Base-by-base conservation (phyloP, 2,797 vertebrate genomes). In the Falco naumanni region DNA sequence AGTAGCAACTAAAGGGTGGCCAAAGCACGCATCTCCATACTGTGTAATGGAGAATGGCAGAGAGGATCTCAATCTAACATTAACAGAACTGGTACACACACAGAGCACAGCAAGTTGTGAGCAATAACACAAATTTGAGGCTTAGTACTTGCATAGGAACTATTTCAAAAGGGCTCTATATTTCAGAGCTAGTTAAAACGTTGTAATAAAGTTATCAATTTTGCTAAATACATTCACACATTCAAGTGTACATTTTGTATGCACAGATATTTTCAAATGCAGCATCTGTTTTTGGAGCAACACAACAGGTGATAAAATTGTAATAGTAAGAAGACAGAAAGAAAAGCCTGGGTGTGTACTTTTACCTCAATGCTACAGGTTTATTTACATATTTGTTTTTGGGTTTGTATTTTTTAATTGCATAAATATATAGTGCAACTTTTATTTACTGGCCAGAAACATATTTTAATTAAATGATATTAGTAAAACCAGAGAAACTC, bases 401-500 rank as follows among this genome's bases (percentile, higher is more conserved):
- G 5, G 31, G 43, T 78, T 34, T 7, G 5, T 31, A 45, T 45
- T 56, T 72, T 1, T 5, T 21, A 64, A 60, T 90, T 79, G 4
- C 13, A 65, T 56, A 64, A 65, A 60, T 88, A 2, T 21, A 65
- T 74, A 84, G 4, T 31, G 6, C 8, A 87, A 74, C 8, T 66
- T 90, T 66, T 51, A 80, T 80, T 90, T 92, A 76, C 43, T 80
- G 72, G 72, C 25, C 33, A 94, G 41, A 91, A 90, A 11, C 2
- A 5, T 81, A 89, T 79, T 79, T 87, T 87, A 94, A 95, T 92
- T 81, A 89, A 96, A 87, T 6, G 0, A 60, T 28, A 75, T 72
- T 69, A 87, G 33, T 79, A 76, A 85, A 93, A 91, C 31, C 45
- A 87, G 63, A 88, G 71, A 86, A 97, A 75, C 13, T 91, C 26